Evolutionary conservation across 2,113 vertebrate genomes (phyloP), one percentile per base, ranked within the genome.

Genomic region (Peromyscus maniculatus): DNA sequence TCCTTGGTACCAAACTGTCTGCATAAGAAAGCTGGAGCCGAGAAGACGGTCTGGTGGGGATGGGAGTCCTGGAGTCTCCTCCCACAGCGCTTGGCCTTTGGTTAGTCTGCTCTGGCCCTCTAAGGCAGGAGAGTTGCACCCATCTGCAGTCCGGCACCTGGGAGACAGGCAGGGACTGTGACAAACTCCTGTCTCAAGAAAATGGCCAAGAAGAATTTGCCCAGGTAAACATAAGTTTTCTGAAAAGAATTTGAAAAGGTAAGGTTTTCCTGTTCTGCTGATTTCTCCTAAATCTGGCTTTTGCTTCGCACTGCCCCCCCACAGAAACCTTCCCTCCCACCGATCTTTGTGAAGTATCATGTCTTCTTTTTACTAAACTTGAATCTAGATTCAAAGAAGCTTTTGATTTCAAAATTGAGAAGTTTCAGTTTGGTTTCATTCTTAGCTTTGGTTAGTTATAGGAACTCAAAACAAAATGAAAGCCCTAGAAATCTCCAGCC

Each of bases 381-480:
- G 94, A 95, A 82, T 98, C 71, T 92, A 89, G 95, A 93, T 97
- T 97, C 96, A 97, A 96, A 89, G 86, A 97, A 96, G 31, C 62
- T 66, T 72, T 79, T 95, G 77, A 52, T 94, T 97, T 96, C 92
- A 77, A 88, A 94, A 93, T 77, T 87, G 83, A 82, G 75, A 95
- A 57, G 52, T 89, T 96, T 96, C 9, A 24, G 72, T 69, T 72
- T 89, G 46, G 95, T 98, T 97, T 98, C 97, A 96, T 94, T 96
- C 96, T 98, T 91, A 95, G 74, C 67, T 87, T 98, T 97, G 66
- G 39, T 83, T 17, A 79, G 31, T 92, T 95, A 87, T 64, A 96
- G 94, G 97, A 96, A 95, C 66, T 91, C 31, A 95, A 52, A 92
- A 71, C 77, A 97, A 95, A 97, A 94, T 91, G 98, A 96, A 93